phyloP scores from a whole-genome alignment of 2,113 vertebrate genomes.

The Callorhinus ursinus region DNA sequence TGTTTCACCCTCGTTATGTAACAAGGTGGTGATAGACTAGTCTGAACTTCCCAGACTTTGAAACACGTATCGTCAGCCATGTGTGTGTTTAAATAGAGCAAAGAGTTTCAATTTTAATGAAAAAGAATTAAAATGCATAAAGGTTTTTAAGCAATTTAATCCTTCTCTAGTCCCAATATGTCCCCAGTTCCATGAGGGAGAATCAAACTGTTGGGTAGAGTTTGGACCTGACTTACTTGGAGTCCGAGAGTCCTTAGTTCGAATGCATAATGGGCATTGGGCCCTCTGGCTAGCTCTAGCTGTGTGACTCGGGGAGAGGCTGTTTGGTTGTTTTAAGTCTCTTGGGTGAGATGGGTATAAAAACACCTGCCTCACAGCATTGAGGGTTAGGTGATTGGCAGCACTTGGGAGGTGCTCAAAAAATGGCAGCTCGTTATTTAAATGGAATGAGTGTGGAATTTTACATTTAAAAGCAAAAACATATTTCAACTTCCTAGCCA shows the following conservation, averaged over 20 bases:
- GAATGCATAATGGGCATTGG: neutral
- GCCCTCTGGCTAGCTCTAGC: rapidly evolving
- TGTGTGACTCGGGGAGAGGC: neutral
- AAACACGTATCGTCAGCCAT: neutral
- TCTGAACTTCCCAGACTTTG: neutral
- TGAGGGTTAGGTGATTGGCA: neutral
- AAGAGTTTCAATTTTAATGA: neutral
- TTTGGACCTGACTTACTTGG: neutral
- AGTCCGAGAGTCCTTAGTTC: neutral
- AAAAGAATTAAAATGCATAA: neutral
- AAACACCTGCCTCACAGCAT: neutral
- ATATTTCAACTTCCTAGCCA: neutral
- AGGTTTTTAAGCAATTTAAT: neutral
- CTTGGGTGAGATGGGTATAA: neutral
- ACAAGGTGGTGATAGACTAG: neutral
- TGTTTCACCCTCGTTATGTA: neutral
- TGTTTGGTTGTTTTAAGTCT: neutral
- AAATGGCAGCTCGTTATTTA: neutral
- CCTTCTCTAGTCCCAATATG: neutral
- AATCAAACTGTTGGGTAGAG: neutral
- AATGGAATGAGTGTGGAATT: neutral
- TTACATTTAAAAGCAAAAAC: neutral
- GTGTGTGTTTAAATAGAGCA: neutral
- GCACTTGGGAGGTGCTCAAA: neutral
- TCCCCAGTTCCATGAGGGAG: neutral